Evolutionary conservation across 2,113 vertebrate species (phyloP).

Genomic region (Acanthisitta chloris): DNA sequence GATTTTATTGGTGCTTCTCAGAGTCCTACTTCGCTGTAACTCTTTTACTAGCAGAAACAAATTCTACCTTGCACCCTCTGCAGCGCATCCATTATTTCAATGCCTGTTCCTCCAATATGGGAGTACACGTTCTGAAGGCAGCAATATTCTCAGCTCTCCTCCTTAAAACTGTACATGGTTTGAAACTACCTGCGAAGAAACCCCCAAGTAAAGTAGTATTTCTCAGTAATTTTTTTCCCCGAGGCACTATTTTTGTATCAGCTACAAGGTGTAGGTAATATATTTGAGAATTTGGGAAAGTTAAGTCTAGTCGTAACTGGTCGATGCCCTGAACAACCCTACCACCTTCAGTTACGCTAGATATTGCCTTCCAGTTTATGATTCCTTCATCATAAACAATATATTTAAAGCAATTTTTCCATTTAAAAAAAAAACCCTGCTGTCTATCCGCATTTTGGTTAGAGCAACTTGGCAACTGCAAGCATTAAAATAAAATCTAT

Average conservation of each 20-base stretch:
- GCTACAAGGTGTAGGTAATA: background rate
- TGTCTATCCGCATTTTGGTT: background rate
- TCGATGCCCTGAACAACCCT: background rate
- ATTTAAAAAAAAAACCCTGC: slow-evolving; percentile 1
- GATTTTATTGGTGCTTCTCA: background rate
- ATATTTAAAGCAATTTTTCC: background rate
- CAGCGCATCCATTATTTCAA: background rate
- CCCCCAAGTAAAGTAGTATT: background rate
- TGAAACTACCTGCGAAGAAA: background rate
- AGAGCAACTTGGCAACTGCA: background rate
- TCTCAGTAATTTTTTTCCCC: background rate
- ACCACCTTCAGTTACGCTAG: background rate
- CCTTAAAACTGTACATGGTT: background rate
- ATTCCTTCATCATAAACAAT: background rate
- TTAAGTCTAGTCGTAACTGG: background rate
- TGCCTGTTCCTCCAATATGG: background rate
- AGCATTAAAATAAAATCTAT: background rate
- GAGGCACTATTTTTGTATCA: background rate
- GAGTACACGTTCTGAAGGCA: background rate
- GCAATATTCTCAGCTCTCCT: background rate
- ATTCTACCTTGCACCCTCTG: background rate
- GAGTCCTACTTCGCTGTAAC: background rate
- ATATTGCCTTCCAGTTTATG: background rate
- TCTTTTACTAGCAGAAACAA: background rate
- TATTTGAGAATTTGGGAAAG: background rate